A percentile compares a stretch with the other conserved stretches of the same genome.
Conservation (phyloP, 2,888 invertebrate genomes). For the Schrankia costaestrigalis region DNA sequence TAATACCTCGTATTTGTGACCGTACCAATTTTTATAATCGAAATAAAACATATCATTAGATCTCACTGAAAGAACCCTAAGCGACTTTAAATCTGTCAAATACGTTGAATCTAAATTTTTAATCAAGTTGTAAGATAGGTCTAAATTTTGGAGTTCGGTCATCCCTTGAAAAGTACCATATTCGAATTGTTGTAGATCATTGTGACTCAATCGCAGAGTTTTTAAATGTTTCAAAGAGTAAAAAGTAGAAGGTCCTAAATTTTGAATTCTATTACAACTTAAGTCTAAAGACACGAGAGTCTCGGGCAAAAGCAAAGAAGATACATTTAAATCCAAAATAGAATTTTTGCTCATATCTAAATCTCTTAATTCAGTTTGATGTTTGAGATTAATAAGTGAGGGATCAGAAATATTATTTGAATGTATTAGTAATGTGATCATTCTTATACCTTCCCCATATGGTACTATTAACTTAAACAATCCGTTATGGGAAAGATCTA, state of each 20-base stretch:
- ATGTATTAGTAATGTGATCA: conserved; percentile 47
- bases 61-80: conserved; percentile 48
- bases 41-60: conserved; percentile 49
- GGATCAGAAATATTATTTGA: conserved; percentile 58
- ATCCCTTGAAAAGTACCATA: conserved; percentile 61
- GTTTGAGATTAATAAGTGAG: conserved; percentile 42
- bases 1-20: conserved; percentile 46
- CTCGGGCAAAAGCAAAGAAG: conserved; percentile 50
- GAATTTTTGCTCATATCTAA: conserved; percentile 56
- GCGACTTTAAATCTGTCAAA: conserved; percentile 54
- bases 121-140: conserved; percentile 52
- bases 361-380: conserved; percentile 45
- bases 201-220: conserved; percentile 53
- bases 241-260: conserved; percentile 57
- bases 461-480: conserved; percentile 49
- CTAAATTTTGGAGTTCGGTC: conserved; percentile 37
- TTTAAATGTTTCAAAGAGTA: conserved; percentile 40
- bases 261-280: conserved; percentile 48
- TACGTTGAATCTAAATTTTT: conserved; percentile 52
- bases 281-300: conserved; percentile 50
- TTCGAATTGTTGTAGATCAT: conserved; percentile 45
- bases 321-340: conserved; percentile 45
- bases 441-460: conserved; percentile 47
- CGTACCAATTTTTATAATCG: conserved; percentile 56
- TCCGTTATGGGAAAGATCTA: conserved; percentile 64